These are phyloP conservation scores for Drosophila tristis DNA, from an alignment of 1,140 invertebrate species.

Conservation along the genomic window DNA sequence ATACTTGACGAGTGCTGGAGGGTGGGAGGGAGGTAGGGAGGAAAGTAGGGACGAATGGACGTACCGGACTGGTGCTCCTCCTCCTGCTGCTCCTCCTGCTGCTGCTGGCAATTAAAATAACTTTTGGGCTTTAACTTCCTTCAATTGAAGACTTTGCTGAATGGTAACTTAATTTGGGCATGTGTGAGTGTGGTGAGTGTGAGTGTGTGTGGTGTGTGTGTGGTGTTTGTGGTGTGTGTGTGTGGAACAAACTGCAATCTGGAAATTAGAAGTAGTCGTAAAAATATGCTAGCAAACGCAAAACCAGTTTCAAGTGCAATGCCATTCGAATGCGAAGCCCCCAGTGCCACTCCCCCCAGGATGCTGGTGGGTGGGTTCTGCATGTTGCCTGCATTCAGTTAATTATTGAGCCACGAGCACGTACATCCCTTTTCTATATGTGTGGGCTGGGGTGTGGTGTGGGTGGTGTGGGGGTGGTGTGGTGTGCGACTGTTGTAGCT, in stretches of 20 bases:
- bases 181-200: background rate
- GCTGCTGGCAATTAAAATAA: slow-evolving; percentile 37
- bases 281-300: slow-evolving; percentile 22
- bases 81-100: background rate
- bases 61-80: too few species aligned
- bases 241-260: slow-evolving; percentile 32
- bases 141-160: slow-evolving; percentile 42
- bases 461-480: slow-evolving; percentile 3
- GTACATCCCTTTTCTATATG: slow-evolving; percentile 41
- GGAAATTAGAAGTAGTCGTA: slow-evolving; percentile 18
- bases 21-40: too few species aligned
- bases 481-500: slow-evolving; percentile 31
- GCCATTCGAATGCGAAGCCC: slow-evolving; percentile 26
- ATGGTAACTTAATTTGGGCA: slow-evolving; percentile 47
- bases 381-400: slow-evolving; percentile 79
- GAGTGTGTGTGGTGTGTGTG: background rate
- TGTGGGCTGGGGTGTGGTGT: slow-evolving; percentile 20
- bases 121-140: slow-evolving; percentile 6
- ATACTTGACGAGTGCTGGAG: slow-evolving; percentile 2
- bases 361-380: slow-evolving; percentile 14
- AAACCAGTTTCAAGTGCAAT: slow-evolving; percentile 74
- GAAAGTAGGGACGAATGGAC: background rate
- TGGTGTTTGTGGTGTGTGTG: background rate
- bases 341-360: too few species aligned
- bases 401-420: slow-evolving; percentile 75